Base-by-base conservation (phyloP, 1,140 invertebrate genomes). In the Drosophila sp. region DNA sequence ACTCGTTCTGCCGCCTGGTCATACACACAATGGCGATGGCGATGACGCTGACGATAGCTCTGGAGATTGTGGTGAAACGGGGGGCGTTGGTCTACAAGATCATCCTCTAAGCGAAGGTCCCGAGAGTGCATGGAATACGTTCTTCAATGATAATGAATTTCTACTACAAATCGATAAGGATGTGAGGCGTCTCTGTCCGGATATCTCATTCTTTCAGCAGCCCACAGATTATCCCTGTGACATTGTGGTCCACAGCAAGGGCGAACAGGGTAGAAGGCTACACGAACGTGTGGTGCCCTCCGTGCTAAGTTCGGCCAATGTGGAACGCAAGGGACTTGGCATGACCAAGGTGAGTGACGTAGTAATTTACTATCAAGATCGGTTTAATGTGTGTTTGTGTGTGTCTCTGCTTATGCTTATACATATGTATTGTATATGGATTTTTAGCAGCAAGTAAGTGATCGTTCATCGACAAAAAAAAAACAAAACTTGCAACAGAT, bases 131-230 rank as follows among this genome's bases (percentile, higher is more conserved):
- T 99, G 98, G 98, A 96, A 96, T 70, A 92, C 89, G 29, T 98
- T 95, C 92, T 99, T 99, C 92, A 98, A 97, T 92, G 98, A 99
- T 91, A 99, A 99, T 93, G 98, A 99, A 93, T 92, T 92, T 76
- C 92, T 99, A 7, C 92, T 98, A 61, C 98, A 99, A 94, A 99
- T 99, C 84, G 98, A 99, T 92, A 99, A 99, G 92, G 98, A 99
- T 93, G 98, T 99, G 23, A 94, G 97, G 73, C 94, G 98, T 25
- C 91, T 99, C 0, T 99, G 97, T 93, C 98, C 98, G 56, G 98
- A 99, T 91, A 98, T 99, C 91, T 98, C 97, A 65, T 99, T 99
- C 92, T 99, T 99, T 92, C 98, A 99, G 94, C 96, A 92, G 55
- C 90, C 97, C 5, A 98, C 97, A 5, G 96, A 98, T 63, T 98